These are phyloP conservation scores for Sanderia malayensis DNA, from an alignment of 30 jellyfish, hydroid and myxozoan species.

Conservation along the genomic window DNA sequence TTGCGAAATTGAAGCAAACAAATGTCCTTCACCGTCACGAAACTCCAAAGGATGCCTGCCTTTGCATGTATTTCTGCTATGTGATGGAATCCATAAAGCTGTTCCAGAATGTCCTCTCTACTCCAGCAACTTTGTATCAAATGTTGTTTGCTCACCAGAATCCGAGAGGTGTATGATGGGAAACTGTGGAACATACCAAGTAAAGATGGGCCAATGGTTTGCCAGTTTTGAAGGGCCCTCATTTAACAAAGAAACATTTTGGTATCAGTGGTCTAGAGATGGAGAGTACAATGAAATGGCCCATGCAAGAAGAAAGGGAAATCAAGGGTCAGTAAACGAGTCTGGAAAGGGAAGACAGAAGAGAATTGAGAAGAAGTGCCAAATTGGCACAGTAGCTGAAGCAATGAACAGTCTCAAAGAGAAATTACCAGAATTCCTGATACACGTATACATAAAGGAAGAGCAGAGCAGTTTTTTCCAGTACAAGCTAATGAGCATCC, in stretches of 20 bases:
- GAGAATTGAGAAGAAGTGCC: conserved; percentile 26
- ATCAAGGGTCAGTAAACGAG: conserved; percentile 22
- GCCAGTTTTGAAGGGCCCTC: conserved; percentile 44
- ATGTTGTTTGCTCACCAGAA: conserved; percentile 52
- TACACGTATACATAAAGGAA: conserved; percentile 36
- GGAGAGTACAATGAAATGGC: background rate
- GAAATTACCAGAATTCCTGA: conserved; percentile 48
- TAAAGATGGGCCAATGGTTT: conserved; percentile 21
- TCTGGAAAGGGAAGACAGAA: too few species aligned
- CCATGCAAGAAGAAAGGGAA: conserved; percentile 1
- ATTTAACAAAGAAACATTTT: conserved; percentile 32
- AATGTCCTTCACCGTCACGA: conserved; percentile 21
- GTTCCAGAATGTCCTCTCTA: conserved; percentile 24
- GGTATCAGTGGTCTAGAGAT: conserved; percentile 23
- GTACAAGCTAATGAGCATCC: conserved; percentile 21
- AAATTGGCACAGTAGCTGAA: conserved; percentile 57
- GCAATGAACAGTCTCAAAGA: conserved; percentile 21
- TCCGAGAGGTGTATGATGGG: conserved; percentile 48
- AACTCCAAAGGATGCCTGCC: conserved; percentile 41
- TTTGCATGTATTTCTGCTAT: conserved; percentile 31
- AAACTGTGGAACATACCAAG: conserved; percentile 31
- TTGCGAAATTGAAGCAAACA: conserved; percentile 27
- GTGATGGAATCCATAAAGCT: conserved; percentile 39
- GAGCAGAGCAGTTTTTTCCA: conserved; percentile 48
- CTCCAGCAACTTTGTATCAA: conserved; percentile 47